Evolutionary conservation across 53 echinoderm and acorn worm genomes (phyloP), one percentile per base, ranked within the genome.

Genomic region (Echinarachnius parma): DNA sequence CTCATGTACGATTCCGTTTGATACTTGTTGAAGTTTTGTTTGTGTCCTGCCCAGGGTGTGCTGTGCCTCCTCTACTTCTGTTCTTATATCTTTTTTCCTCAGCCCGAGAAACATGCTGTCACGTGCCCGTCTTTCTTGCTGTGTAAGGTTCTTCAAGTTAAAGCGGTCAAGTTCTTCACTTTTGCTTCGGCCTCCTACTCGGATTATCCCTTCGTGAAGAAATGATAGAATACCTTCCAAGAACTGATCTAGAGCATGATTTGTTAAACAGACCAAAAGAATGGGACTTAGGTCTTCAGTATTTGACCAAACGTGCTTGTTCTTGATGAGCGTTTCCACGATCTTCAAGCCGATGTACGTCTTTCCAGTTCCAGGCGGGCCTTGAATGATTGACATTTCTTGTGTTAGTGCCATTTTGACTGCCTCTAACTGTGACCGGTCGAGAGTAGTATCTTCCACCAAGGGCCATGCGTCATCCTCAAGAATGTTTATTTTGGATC

Each of bases 171-270:
- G 21, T 28, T 63, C 67, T 37, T 82, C 82, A 76, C 91, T 91
- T 28, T 76, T 75, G 60, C 96, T 96, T 23, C 91, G 84, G 7
- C 90, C 79, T 21, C 96, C 91, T n/a, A 90, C 84, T 47, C 96
- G 78, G 4, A 96, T 85, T 30, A 96, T 70, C 9, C 85, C 82
- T 45, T 66, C 59, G 9, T 52, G 75, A 15, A 70, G 75, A 33
- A 96, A 96, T 35, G 68, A 25, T 9, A 77, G 25, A 19, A 91
- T 82, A 5, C 96, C 96, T 44, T 91, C 90, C 7, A 96, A 75
- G 71, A 96, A 96, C 58, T 96, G 96, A 52, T 96, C 96, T 4
- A 96, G 77, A 0, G 96, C 96, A 46, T 95, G 95, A 37, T 90
- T 95, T 31, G 95, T 95, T 53, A 59, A 87, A 32, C 90, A 95